Conservation (phyloP, 2,888 invertebrate species). For the Andrena fulva region DNA sequence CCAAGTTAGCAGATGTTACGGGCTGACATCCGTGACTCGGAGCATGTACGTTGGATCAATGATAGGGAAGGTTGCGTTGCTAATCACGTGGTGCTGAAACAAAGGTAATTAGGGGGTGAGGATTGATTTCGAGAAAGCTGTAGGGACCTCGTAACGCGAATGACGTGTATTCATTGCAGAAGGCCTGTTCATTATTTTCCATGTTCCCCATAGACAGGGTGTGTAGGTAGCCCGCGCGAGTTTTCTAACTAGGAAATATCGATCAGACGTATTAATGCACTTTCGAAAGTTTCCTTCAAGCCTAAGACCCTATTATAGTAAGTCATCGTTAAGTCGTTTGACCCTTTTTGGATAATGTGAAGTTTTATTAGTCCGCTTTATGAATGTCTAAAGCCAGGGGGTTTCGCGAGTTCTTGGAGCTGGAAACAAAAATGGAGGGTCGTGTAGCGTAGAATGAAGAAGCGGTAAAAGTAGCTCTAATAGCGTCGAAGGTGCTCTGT, state of each 20-base stretch:
- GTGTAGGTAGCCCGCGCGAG: background rate
- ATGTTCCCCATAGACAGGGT: background rate
- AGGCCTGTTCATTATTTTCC: background rate
- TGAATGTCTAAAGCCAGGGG: too few relatives aligned
- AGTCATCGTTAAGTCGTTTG: background rate
- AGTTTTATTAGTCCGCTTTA: background rate
- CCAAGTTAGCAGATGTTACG: constrained; percentile 29
- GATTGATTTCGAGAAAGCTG: constrained; percentile 13
- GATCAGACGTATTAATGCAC: constrained; percentile 3
- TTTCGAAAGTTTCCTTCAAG: background rate
- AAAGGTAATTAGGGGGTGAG: constrained; percentile 50
- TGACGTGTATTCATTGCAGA: constrained; percentile 11
- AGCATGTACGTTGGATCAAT: constrained; percentile 64
- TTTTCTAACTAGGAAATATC: background rate
- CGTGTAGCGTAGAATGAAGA: background rate
- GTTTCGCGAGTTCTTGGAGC: too few relatives aligned
- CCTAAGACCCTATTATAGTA: background rate
- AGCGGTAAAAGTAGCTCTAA: background rate
- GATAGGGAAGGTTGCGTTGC: constrained; percentile 57
- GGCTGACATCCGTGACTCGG: constrained; percentile 26
- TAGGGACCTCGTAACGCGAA: constrained; percentile 5
- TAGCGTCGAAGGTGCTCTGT: background rate
- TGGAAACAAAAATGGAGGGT: background rate
- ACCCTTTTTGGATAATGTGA: background rate
- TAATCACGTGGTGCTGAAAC: constrained; percentile 65